Evolutionary conservation across 1,140 invertebrate species (phyloP), one percentile per base, ranked within the genome.

Genomic region (Harpegnathos saltator): DNA sequence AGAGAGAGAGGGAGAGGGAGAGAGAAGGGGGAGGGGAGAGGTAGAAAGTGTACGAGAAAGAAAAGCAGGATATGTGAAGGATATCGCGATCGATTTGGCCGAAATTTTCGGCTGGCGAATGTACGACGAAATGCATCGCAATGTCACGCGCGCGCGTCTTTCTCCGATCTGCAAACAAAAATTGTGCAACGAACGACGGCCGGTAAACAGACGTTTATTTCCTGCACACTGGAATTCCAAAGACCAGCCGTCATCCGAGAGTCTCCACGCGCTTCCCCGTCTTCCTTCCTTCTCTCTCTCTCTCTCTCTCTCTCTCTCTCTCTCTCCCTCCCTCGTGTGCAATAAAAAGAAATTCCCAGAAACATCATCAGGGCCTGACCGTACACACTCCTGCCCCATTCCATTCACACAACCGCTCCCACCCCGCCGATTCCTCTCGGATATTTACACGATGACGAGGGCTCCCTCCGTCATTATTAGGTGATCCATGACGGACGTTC

Each of bases 371-470:
- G 38, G 38, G 72, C 29, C 72, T 29, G 22, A 65, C 52, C 65
- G 52, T 69, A 58, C 7, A 44, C n/a, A n/a, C 33, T 69, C 52
- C 63, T 50, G 29, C 38, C 78, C 50, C 26, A n/a, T 38, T 19
- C 38, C 22, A 4, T 15, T 52, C 9, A 14, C 52, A 33, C 17
- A 11, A 9, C 62, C 33, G 1, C 74, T 54, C 71, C 4, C 50
- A 12, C 12, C 17, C 48, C 15, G n/a, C 50, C 59, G 48, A 48
- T 29, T 56, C 44, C 59, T 38, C 48, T 48, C 38, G 83, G 69
- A 84, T 84, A 62, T 71, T 82, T 84, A 66, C 65, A 15, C 83
- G 77, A 82, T 82, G 83, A 84, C 66, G 73, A 78, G 29, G 33
- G 72, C 69, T 59, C 24, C 11, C 69, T 74, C 22, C 78, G 29